These are phyloP conservation scores for Dusona sp. DNA, from an alignment of 2,888 invertebrate species.

Conservation along the genomic window DNA sequence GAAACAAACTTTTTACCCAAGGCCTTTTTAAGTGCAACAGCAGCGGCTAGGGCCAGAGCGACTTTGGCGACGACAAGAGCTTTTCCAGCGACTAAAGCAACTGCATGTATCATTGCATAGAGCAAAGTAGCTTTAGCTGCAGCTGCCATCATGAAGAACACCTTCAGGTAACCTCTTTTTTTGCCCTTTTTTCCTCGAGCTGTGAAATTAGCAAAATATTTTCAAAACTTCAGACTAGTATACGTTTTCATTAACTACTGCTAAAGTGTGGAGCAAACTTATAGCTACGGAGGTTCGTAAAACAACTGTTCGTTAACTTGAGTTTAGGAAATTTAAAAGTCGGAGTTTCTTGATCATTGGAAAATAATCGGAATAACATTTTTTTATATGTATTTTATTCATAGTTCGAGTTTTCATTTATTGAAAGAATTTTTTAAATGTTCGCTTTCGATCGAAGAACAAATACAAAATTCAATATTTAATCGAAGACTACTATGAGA, in stretches of 20 bases:
- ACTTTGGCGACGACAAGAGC: slow-evolving; percentile 93
- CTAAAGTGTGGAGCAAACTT: background rate
- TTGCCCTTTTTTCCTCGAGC: slow-evolving; percentile 86
- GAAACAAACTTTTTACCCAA: slow-evolving; percentile 73
- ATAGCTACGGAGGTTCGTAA: background rate
- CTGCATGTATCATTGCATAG: slow-evolving; percentile 91
- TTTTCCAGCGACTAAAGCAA: slow-evolving; percentile 93
- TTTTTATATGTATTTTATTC: background rate
- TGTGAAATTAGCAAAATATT: slow-evolving; percentile 63
- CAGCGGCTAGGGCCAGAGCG: slow-evolving; percentile 92
- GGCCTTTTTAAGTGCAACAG: slow-evolving; percentile 91
- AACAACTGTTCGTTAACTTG: background rate
- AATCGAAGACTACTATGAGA: background rate
- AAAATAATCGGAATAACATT: background rate
- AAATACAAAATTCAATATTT: background rate
- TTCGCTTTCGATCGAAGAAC: background rate
- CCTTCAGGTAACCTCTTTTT: slow-evolving; percentile 89
- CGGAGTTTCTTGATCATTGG: background rate
- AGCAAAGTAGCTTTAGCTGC: slow-evolving; percentile 92
- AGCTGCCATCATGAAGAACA: slow-evolving; percentile 90
- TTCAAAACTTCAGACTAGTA: background rate
- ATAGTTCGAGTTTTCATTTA: background rate
- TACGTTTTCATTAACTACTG: background rate
- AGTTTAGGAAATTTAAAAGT: background rate
- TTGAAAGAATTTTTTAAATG: background rate